These are phyloP conservation scores for Hyperoplus lanceolatus DNA, from an alignment of 2,797 vertebrate species.

Conservation along the genomic window DNA sequence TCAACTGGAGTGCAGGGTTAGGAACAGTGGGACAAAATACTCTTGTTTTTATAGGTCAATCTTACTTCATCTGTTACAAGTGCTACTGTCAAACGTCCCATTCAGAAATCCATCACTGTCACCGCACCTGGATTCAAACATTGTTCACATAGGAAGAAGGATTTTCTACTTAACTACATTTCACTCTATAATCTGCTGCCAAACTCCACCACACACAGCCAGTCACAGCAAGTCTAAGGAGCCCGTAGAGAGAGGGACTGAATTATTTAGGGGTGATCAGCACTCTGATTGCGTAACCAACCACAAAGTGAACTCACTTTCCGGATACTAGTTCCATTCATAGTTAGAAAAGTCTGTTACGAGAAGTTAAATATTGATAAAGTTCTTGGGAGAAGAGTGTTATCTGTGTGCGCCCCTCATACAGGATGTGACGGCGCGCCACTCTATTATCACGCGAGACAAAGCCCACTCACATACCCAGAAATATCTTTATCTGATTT, in stretches of 20 bases:
- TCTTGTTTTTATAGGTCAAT: not conserved
- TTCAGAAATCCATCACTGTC: slow-evolving; percentile 7
- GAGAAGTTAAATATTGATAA: slow-evolving; percentile 7
- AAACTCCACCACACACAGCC: not conserved
- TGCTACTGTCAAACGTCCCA: not conserved
- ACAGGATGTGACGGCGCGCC: slow-evolving; percentile 32
- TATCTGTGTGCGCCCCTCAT: slow-evolving; percentile 19
- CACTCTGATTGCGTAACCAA: slow-evolving; percentile 11
- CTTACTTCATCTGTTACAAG: not conserved
- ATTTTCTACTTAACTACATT: slow-evolving; percentile 2
- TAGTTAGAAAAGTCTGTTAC: not conserved
- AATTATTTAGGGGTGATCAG: slow-evolving; percentile 21
- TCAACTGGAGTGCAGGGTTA: not conserved
- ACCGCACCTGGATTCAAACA: slow-evolving; percentile 6
- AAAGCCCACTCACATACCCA: slow-evolving; percentile 24
- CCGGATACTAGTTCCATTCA: slow-evolving; percentile 1
- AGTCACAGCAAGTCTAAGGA: slow-evolving; percentile 29
- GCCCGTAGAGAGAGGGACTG: not conserved
- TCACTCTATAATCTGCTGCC: not conserved
- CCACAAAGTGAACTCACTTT: not conserved
- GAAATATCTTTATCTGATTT: slow-evolving; percentile 19
- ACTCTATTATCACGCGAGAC: slow-evolving; percentile 33
- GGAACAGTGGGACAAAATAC: not conserved
- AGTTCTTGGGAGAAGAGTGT: slow-evolving; percentile 22
- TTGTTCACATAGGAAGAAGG: not conserved